A percentile compares a stretch with the other conserved stretches of the same genome.
These are phyloP conservation scores for Mormyrus lacerda DNA, from an alignment of 2,113 vertebrate genomes.

Conservation along the genomic window DNA sequence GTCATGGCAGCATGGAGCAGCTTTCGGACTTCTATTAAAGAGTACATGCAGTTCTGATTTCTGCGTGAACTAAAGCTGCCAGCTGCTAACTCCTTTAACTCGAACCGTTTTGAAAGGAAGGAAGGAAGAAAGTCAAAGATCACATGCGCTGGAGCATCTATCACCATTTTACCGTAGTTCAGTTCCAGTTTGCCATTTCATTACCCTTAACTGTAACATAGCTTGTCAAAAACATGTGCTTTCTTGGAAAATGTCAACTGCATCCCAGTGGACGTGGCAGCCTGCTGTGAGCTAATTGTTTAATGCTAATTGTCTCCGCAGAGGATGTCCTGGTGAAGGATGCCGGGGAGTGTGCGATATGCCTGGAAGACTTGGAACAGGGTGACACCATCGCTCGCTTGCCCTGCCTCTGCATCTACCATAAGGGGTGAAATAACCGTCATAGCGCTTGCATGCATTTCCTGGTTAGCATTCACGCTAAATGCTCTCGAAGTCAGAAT, in stretches of 20 bases:
- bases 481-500: not conserved
- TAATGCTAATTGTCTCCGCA: slow-evolving; percentile 48
- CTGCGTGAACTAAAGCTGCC: not conserved
- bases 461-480: not conserved
- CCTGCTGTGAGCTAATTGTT: not conserved
- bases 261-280: not conserved
- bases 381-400: slow-evolving; percentile 96
- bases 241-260: not conserved
- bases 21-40: not conserved
- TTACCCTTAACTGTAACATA: not conserved
- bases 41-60: not conserved
- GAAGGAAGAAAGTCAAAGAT: not conserved
- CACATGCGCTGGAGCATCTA: not conserved
- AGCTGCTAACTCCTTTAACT: not conserved
- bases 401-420: slow-evolving; percentile 97
- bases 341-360: slow-evolving; percentile 94
- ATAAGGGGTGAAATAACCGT: slow-evolving; percentile 79
- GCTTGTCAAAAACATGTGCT: not conserved
- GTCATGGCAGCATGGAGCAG: not conserved
- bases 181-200: not conserved
- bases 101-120: not conserved
- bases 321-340: slow-evolving; percentile 96
- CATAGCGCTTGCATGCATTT: not conserved
- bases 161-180: not conserved
- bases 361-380: slow-evolving; percentile 88